Percentiles rank a stretch among this genome's conserved stretches.
These are phyloP conservation scores for Zele albiditarsus DNA, from an alignment of 2,888 invertebrate genomes.

Conservation along the genomic window DNA sequence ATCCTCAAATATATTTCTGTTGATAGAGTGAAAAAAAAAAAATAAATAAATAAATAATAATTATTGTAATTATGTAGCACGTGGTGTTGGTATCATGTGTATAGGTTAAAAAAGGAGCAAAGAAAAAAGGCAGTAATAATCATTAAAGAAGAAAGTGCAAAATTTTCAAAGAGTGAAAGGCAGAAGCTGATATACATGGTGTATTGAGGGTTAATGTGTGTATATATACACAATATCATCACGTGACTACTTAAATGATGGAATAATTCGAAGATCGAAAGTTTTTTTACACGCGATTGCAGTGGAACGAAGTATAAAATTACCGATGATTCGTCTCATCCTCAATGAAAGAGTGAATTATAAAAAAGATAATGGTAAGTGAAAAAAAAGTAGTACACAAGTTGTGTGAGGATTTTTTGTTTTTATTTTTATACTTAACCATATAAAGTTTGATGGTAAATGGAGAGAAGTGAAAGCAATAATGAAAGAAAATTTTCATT, in stretches of 20 bases:
- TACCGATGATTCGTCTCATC: neutral
- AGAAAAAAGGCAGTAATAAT: slow-evolving; percentile 2
- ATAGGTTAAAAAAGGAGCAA: too few species aligned
- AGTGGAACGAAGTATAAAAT: neutral
- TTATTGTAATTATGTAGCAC: neutral
- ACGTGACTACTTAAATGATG: slow-evolving; percentile 3
- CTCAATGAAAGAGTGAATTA: neutral
- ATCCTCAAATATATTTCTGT: neutral
- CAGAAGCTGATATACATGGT: slow-evolving; percentile 11
- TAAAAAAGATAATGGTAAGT: neutral
- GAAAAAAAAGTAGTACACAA: too few species aligned
- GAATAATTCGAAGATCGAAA: slow-evolving; percentile 45
- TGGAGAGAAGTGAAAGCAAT: too few species aligned
- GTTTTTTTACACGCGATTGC: neutral
- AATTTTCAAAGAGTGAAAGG: slow-evolving; percentile 51
- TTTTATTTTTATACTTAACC: too few species aligned
- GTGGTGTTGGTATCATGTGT: neutral
- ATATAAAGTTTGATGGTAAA: too few species aligned
- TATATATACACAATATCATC: slow-evolving; percentile 9
- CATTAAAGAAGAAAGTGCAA: slow-evolving; percentile 27
- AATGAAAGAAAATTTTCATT: too few species aligned
- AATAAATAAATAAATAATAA: neutral
- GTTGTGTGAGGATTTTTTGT: too few species aligned
- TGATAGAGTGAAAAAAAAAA: neutral
- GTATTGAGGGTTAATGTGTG: neutral